Conservation (phyloP, 2,888 invertebrate genomes). For the Pristionchus fissidentatus region DNA sequence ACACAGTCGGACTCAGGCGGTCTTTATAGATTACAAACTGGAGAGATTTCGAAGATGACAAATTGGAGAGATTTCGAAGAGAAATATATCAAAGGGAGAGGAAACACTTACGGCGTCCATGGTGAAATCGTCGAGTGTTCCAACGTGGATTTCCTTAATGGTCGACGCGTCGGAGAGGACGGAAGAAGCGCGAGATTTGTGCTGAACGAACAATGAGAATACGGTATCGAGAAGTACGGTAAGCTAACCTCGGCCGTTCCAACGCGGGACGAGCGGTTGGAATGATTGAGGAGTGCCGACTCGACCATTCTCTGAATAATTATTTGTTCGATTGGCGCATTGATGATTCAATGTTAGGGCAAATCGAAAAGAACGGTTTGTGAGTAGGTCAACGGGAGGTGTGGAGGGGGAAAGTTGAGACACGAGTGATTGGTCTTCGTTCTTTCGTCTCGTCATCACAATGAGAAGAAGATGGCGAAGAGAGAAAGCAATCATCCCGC, state of each 20-base stretch:
- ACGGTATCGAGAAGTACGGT: not conserved
- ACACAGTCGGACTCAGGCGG: not conserved
- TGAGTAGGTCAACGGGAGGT: not conserved
- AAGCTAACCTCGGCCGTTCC: constrained; percentile 19
- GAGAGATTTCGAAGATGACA: not conserved
- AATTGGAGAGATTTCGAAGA: no score
- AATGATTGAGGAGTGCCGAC: constrained; percentile 29
- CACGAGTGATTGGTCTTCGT: constrained; percentile 13
- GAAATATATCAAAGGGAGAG: no score
- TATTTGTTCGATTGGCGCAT: not conserved
- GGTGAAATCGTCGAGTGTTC: not conserved
- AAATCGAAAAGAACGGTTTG: not conserved
- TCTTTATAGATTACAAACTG: no score
- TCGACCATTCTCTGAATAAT: constrained; percentile 42
- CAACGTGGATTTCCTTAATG: not conserved
- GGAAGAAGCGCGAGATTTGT: constrained; percentile 32
- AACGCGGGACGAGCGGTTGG: constrained; percentile 13
- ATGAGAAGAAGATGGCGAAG: not conserved
- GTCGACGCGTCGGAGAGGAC: constrained; percentile 21
- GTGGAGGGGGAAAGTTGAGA: not conserved
- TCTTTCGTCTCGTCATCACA: constrained; percentile 40
- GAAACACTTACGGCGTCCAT: constrained; percentile 27
- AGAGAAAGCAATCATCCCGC: constrained; percentile 39
- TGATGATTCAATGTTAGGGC: not conserved
- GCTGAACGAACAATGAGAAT: not conserved